These are phyloP conservation scores for Agrotis ipsilon DNA, from an alignment of 2,888 invertebrate genomes.

Conservation along the genomic window DNA sequence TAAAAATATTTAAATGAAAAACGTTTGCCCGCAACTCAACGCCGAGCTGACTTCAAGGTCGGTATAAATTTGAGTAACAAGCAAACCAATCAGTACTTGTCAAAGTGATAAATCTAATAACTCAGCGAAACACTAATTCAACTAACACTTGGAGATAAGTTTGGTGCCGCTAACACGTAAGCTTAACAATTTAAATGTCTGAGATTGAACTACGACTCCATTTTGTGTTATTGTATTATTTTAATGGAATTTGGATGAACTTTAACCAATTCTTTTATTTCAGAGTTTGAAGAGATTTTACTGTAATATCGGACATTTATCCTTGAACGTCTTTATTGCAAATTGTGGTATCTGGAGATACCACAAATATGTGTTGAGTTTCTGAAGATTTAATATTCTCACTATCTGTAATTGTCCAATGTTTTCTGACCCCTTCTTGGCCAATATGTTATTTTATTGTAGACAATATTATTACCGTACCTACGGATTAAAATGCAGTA, in stretches of 20 bases:
- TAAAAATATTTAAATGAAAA: conserved; percentile 54
- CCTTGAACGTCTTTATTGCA: too few species aligned
- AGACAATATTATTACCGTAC: too few species aligned
- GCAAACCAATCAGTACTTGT: conserved; percentile 72
- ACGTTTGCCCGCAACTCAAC: conserved; percentile 49
- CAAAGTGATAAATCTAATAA: conserved; percentile 71
- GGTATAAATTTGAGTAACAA: conserved; percentile 68
- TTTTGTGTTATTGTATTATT: conserved; percentile 55
- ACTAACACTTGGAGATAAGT: conserved; percentile 59
- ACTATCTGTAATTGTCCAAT: too few species aligned
- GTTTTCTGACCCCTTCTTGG: too few species aligned
- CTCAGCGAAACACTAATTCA: conserved; percentile 64
- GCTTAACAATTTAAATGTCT: conserved; percentile 59
- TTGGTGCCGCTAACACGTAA: conserved; percentile 50
- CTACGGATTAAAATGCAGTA: too few species aligned
- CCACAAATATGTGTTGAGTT: background rate
- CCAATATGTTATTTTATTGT: too few species aligned
- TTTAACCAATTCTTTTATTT: conserved; percentile 36
- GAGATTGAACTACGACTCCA: conserved; percentile 57
- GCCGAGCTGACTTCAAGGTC: conserved; percentile 53
- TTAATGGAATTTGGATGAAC: conserved; percentile 49
- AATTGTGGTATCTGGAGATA: background rate
- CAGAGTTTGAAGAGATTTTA: conserved; percentile 22
- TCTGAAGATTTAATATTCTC: background rate
- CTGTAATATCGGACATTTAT: conserved; percentile 19